Evolutionary conservation across 1,140 invertebrate genomes (phyloP), one percentile per base, ranked within the genome.

Genomic region (Zeugodacus cucurbitae): DNA sequence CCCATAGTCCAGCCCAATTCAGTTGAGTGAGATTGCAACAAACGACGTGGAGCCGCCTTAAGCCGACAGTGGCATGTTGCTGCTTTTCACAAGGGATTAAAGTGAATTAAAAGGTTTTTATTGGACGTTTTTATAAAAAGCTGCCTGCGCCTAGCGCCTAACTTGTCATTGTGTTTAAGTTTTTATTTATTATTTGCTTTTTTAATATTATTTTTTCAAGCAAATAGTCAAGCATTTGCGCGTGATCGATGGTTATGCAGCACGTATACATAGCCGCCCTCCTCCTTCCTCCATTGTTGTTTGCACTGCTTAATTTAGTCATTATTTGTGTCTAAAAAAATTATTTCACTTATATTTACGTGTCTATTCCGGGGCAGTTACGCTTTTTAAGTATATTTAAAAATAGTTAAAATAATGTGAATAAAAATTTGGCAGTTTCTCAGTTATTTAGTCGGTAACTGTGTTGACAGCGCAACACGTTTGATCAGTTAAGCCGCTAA

Each of bases 401-500:
- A 74, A 37, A 74, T 74, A 74, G 14, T 74, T 41, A 37, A 41
- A 74, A 74, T 74, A 74, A 41, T 74, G 34, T 2, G n/a, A n/a
- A 22, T 14, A 54, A 54, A 54, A 54, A 54, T 67, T 67, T 10
- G 26, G 26, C 34, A 32, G 64, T 67, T n/a, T n/a, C n/a, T n/a
- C 26, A 20, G n/a, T 67, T 74, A 74, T 74, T 74, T 74, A 74
- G 67, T 74, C 6, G 67, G 34, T 74, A 74, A 74, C 67, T 74
- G 67, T 74, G 67, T 37, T 74, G 67, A 74, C 67, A 74, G 34
- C 17, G 67, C 67, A 34, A 74, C 67, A 74, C 32, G 67, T 74
- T 74, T 37, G 67, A 74, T 74, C 67, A 74, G 67, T 74, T 74
- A 74, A 74, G 67, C 34, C 32, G 67, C 67, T 37, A 74, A 74